Evolutionary conservation across 2,113 vertebrate genomes (phyloP).

Genomic region (Cygnus buccinator): DNA sequence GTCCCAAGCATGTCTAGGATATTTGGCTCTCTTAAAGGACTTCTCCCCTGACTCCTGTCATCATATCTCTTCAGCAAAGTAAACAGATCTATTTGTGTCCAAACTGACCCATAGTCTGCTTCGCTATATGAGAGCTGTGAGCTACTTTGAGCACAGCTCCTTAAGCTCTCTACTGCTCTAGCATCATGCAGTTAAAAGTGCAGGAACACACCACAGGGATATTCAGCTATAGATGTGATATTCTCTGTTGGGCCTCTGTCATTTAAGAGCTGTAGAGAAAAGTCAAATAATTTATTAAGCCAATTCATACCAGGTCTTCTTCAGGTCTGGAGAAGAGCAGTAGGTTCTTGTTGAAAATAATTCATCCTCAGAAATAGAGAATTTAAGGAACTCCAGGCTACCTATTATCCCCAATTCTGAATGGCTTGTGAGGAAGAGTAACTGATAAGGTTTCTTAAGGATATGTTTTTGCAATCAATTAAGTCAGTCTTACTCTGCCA

Average conservation of each 20-base stretch:
- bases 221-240: not conserved
- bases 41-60: not conserved
- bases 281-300: not conserved
- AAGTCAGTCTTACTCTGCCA: not conserved
- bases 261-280: not conserved
- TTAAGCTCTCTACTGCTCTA: not conserved
- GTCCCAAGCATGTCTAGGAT: not conserved
- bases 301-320: not conserved
- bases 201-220: not conserved
- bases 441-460: not conserved
- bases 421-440: not conserved
- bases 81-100: not conserved
- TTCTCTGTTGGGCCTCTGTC: not conserved
- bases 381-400: not conserved
- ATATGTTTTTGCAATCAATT: not conserved
- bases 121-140: not conserved
- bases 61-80: not conserved
- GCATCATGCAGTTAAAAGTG: not conserved
- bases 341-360: not conserved
- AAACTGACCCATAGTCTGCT: not conserved
- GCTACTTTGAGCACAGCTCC: not conserved
- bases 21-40: fast-evolving
- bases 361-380: not conserved
- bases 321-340: not conserved
- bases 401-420: not conserved